Evolutionary conservation across 2,113 vertebrate genomes (phyloP).

Genomic region (Gulo gulo): DNA sequence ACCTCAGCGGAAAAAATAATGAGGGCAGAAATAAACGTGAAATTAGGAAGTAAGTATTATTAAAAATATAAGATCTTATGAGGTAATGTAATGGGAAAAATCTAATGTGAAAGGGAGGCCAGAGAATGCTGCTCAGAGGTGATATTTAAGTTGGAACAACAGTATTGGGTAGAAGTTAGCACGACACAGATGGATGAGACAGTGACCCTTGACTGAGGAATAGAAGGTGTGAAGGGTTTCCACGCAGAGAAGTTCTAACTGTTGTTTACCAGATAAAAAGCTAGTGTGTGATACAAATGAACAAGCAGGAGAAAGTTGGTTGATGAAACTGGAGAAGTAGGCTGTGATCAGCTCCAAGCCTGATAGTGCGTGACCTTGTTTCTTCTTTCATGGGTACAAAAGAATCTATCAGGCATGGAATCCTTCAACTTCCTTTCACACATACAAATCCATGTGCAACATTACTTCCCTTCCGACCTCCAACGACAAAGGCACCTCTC

Average conservation of each 20-base stretch:
- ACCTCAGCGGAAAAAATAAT: neutral
- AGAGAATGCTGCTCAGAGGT: neutral
- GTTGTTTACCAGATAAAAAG: neutral
- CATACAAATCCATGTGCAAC: neutral
- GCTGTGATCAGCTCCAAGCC: neutral
- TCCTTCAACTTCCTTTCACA: neutral
- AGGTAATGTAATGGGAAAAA: neutral
- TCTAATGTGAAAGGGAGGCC: neutral
- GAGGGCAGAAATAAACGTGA: neutral
- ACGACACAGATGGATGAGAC: neutral
- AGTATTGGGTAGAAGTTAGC: neutral
- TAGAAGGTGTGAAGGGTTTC: neutral
- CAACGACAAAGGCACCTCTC: neutral
- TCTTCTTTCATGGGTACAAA: neutral
- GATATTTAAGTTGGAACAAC: neutral
- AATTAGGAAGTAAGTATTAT: neutral
- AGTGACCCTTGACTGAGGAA: neutral
- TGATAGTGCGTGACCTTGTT: neutral
- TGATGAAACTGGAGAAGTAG: neutral
- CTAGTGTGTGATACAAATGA: neutral
- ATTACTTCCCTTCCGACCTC: neutral
- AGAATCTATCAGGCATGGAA: neutral
- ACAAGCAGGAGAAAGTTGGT: neutral
- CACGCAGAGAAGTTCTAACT: neutral
- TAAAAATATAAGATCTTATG: neutral